Conservation (phyloP, 2,113 vertebrate genomes). For the Pavo muticus region DNA sequence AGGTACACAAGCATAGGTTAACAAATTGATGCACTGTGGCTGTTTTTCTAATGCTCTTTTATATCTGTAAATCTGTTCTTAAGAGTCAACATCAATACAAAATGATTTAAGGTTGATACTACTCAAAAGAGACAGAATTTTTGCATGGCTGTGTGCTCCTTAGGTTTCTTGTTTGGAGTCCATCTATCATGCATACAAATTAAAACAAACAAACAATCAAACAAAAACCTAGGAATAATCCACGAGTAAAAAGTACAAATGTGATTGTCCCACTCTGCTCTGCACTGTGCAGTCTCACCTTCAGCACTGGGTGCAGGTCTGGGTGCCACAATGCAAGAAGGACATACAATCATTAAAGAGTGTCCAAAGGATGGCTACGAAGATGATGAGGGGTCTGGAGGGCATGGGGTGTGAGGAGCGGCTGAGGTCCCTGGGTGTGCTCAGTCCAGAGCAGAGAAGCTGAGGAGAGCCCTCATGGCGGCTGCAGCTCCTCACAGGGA, state of each 20-base stretch:
- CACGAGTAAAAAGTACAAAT: not conserved
- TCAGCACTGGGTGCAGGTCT: not conserved
- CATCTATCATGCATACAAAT: not conserved
- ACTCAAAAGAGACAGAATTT: not conserved
- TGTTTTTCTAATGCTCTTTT: not conserved
- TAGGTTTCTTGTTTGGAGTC: not conserved
- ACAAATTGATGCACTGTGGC: not conserved
- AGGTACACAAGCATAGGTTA: not conserved
- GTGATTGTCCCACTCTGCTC: not conserved
- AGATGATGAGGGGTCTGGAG: too few relatives aligned
- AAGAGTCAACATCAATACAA: not conserved
- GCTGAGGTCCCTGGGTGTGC: too few relatives aligned
- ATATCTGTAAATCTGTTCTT: not conserved
- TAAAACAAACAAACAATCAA: not conserved
- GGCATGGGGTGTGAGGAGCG: too few relatives aligned
- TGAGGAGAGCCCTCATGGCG: too few relatives aligned
- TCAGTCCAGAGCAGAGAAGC: too few relatives aligned
- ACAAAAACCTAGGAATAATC: not conserved
- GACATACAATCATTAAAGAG: not conserved
- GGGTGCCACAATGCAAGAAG: not conserved
- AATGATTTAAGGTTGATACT: not conserved
- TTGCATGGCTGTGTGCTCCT: not conserved
- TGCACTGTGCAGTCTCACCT: not conserved
- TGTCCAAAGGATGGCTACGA: not conserved
- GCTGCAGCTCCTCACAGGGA: too few relatives aligned